These are phyloP conservation scores for Panzeria rudis DNA, from an alignment of 2,888 invertebrate species.

Conservation along the genomic window DNA sequence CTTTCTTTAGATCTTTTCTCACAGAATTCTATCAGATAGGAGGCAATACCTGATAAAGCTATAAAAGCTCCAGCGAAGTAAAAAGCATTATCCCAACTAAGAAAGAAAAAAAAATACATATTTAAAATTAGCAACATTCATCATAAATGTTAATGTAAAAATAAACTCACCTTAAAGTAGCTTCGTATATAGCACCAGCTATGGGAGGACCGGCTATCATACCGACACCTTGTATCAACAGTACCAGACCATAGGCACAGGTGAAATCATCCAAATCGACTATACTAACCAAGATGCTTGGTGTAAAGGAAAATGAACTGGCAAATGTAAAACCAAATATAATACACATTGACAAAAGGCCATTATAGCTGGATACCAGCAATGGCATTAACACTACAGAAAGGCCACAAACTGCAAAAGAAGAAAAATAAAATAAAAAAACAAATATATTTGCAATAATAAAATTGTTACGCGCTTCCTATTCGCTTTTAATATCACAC, in stretches of 20 bases:
- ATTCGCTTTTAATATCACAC: conserved; percentile 69
- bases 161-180: conserved; percentile 79
- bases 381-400: conserved; percentile 83
- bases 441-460: no score
- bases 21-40: conserved; percentile 82
- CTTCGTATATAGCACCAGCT: conserved; percentile 87
- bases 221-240: conserved; percentile 96
- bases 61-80: conserved; percentile 93
- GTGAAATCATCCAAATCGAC: conserved; percentile 96
- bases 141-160: no score
- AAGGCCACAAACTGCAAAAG: conserved; percentile 80
- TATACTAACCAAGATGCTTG: conserved; percentile 93
- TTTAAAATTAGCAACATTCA: background rate
- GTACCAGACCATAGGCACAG: conserved; percentile 94
- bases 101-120: background rate
- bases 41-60: conserved; percentile 87
- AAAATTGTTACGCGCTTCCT: background rate
- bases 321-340: conserved; percentile 95
- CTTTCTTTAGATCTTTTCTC: conserved; percentile 81
- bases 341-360: conserved; percentile 84
- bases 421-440: conserved; percentile 11
- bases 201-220: conserved; percentile 96
- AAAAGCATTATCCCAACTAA: conserved; percentile 90
- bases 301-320: conserved; percentile 95
- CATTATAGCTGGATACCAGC: conserved; percentile 78